Conservation (phyloP, 2,888 invertebrate genomes). For the Epinotia nisella region DNA sequence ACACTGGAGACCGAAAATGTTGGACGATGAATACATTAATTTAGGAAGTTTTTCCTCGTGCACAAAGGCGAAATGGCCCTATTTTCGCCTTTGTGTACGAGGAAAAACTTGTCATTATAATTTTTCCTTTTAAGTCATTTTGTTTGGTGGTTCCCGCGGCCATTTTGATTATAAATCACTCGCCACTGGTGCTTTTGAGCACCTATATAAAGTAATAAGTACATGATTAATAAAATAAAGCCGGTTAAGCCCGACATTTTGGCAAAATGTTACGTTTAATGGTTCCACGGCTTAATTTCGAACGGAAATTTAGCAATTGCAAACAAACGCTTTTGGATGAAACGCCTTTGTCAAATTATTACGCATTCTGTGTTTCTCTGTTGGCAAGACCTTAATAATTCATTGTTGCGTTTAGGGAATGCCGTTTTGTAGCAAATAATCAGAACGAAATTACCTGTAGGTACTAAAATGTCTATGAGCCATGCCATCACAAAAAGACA, state of each 20-base stretch:
- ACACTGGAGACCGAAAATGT: conserved; percentile 23
- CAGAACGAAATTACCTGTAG: background rate
- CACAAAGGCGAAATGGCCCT: too few relatives aligned
- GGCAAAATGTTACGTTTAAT: conserved; percentile 30
- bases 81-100: conserved; percentile 27
- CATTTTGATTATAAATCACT: conserved; percentile 64
- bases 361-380: conserved; percentile 22
- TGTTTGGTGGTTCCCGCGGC: conserved; percentile 55
- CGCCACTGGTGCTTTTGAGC: conserved; percentile 67
- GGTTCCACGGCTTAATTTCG: conserved; percentile 24
- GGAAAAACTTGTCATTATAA: conserved; percentile 45
- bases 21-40: conserved; percentile 37
- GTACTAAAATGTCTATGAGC: background rate
- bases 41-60: too few relatives aligned
- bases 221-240: conserved; percentile 68
- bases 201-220: conserved; percentile 73
- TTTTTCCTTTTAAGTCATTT: conserved; percentile 59
- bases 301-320: conserved; percentile 35
- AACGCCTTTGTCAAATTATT: conserved; percentile 31
- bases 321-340: conserved; percentile 34
- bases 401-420: background rate
- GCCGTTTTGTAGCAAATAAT: background rate
- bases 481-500: background rate
- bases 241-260: conserved; percentile 44
- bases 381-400: background rate